Base-by-base conservation (phyloP, 2,797 vertebrate species). In the Podargus strigoides region DNA sequence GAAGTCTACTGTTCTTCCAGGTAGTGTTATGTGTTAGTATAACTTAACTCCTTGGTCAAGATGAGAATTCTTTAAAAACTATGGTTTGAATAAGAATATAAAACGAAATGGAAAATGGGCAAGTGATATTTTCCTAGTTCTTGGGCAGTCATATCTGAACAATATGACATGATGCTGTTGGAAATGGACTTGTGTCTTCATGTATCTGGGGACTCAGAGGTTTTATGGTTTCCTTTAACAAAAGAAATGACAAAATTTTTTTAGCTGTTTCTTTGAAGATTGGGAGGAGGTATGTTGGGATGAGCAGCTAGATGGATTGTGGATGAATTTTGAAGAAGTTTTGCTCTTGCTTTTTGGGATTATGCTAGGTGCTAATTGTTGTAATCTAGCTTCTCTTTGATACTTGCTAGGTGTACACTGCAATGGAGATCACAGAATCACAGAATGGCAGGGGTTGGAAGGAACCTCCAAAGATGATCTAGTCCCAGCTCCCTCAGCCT, bases 311-410 rank as follows among this genome's bases (percentile, higher is more conserved):
- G 14, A 47, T 85, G 46, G 46, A 34, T 52, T 85, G 78, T 41
- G 23, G 72, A 46, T 78, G 50, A 84, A 74, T 91, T 84, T 47
- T 92, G 37, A 81, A 63, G 66, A 81, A 75, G 68, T 93, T 93
- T 84, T 79, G 32, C 59, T 79, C 34, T 64, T 74, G 27, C 23
- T 81, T 69, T 75, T 83, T 59, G 66, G 74, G 68, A 60, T 75
- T 59, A 17, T 7, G 28, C 70, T 66, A 93, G 36, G 89, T 93
- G 97, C 73, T 96, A 94, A 96, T 81, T 96, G 88, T 60, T 37
- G 36, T 72, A 55, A 32, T 24, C 28, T 49, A 55, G 42, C 37
- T 90, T 92, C 55, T 88, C 74, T 80, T 87, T 86, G 95, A 86
- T 63, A 67, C 52, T 74, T 36, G 27, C 74, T 67, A 84, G 72